A percentile compares a stretch with the other conserved stretches of the same genome.
These are phyloP conservation scores for Brienomyrus longianalis DNA, from an alignment of 2,113 vertebrate genomes.

Conservation along the genomic window DNA sequence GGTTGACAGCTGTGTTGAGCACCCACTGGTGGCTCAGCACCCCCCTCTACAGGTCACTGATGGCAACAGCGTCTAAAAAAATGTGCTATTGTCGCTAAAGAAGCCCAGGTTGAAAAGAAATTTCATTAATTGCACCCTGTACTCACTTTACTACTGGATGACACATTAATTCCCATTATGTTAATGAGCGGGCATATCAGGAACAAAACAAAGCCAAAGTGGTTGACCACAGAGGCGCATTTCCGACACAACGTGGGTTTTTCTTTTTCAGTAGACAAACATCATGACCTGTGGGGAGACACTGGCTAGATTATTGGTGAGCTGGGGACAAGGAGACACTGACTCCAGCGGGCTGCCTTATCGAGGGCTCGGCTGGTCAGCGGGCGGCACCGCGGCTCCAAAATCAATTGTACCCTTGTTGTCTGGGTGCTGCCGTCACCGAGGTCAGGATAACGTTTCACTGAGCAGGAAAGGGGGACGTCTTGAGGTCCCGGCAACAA, in stretches of 20 bases:
- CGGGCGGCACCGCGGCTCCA: slow-evolving; percentile 27
- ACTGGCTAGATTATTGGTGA: not conserved
- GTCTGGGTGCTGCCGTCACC: slow-evolving; percentile 24
- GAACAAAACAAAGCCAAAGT: not conserved
- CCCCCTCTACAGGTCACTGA: not conserved
- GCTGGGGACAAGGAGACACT: slow-evolving; percentile 9
- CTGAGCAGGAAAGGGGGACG: not conserved
- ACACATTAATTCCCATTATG: not conserved
- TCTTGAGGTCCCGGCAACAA: slow-evolving; percentile 1
- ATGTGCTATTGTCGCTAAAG: not conserved
- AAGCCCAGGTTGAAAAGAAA: not conserved
- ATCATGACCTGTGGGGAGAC: slow-evolving; percentile 1
- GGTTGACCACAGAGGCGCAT: not conserved
- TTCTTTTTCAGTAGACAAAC: not conserved
- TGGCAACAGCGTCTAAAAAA: not conserved
- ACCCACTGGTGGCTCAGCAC: not conserved
- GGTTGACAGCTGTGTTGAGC: not conserved
- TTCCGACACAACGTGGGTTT: not conserved
- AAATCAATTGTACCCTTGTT: slow-evolving; percentile 36
- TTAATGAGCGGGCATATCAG: not conserved
- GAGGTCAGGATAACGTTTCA: slow-evolving; percentile 29
- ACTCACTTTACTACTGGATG: not conserved
- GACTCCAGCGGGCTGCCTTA: slow-evolving; percentile 27
- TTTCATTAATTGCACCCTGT: not conserved
- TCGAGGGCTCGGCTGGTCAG: slow-evolving; percentile 31